A percentile compares a stretch with the other conserved stretches of the same genome.
Evolutionary conservation across 53 echinoderm and acorn worm genomes (phyloP).

Genomic region (Temnopleurus reevesii): DNA sequence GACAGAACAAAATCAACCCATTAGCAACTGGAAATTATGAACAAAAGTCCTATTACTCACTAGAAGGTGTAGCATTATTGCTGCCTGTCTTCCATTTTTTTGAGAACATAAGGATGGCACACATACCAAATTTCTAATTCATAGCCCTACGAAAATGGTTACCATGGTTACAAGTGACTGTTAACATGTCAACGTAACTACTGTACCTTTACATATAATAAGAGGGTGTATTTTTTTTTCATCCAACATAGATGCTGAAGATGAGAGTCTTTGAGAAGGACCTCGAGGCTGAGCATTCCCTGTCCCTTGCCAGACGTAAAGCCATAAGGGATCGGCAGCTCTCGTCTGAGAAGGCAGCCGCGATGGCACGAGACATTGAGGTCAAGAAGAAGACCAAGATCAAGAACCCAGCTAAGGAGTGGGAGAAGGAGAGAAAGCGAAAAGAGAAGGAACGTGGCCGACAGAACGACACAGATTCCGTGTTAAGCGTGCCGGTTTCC

Average conservation of each 20-base stretch:
- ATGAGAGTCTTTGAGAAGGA: slow-evolving; percentile 90
- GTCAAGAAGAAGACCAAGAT: slow-evolving; percentile 77
- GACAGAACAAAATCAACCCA: too few species aligned
- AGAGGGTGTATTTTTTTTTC: background rate
- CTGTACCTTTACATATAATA: too few species aligned
- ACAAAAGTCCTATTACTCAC: too few species aligned
- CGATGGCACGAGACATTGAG: slow-evolving; percentile 79
- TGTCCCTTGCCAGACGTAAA: slow-evolving; percentile 78
- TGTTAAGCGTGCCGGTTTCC: slow-evolving; percentile 13
- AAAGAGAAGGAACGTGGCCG: slow-evolving; percentile 32
- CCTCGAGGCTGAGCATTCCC: slow-evolving; percentile 87
- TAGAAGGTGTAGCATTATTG: too few species aligned
- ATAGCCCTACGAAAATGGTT: too few species aligned
- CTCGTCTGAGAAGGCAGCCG: slow-evolving; percentile 76
- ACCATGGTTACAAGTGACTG: too few species aligned
- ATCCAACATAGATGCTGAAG: slow-evolving; percentile 79
- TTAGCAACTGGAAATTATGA: too few species aligned
- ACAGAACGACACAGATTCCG: slow-evolving; percentile 14
- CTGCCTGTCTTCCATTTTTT: too few species aligned
- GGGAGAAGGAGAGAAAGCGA: slow-evolving; percentile 68
- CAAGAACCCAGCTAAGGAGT: slow-evolving; percentile 59
- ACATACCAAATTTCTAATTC: too few species aligned
- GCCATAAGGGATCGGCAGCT: slow-evolving; percentile 83
- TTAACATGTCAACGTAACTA: too few species aligned
- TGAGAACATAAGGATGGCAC: too few species aligned